Evolutionary conservation across 2,888 invertebrate genomes (phyloP).

Genomic region (Agrochola litura): DNA sequence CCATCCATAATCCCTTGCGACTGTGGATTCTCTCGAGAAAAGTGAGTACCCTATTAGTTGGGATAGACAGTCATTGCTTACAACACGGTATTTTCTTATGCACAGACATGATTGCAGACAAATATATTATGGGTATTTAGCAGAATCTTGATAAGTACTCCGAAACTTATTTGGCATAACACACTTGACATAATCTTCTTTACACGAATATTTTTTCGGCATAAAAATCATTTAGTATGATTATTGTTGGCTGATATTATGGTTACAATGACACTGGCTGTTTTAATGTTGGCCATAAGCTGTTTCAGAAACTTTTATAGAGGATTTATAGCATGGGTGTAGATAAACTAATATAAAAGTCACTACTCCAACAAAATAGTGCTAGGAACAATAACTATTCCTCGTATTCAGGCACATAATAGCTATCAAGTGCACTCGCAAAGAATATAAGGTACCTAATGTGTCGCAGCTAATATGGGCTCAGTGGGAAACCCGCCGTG

Average conservation of each 20-base stretch:
- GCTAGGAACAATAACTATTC: constrained; percentile 30
- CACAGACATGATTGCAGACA: background rate
- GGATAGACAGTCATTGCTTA: constrained; percentile 19
- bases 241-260: too few species aligned
- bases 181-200: too few species aligned
- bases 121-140: background rate
- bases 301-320: too few species aligned
- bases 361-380: constrained; percentile 16
- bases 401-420: constrained; percentile 33
- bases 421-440: constrained; percentile 40
- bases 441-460: constrained; percentile 51
- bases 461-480: constrained; percentile 32
- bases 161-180: too few species aligned
- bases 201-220: too few species aligned
- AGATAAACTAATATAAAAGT: constrained; percentile 5
- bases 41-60: constrained; percentile 27
- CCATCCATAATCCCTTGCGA: constrained; percentile 28
- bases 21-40: background rate
- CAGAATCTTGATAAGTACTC: too few species aligned
- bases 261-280: too few species aligned
- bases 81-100: background rate
- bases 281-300: too few species aligned
- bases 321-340: too few species aligned
- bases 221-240: too few species aligned
- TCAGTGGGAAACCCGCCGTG: constrained; percentile 15